Percentiles rank a stretch among this genome's conserved stretches.
These are phyloP conservation scores for Drosophila meridionalis DNA, from an alignment of 2,888 invertebrate genomes.

Conservation along the genomic window DNA sequence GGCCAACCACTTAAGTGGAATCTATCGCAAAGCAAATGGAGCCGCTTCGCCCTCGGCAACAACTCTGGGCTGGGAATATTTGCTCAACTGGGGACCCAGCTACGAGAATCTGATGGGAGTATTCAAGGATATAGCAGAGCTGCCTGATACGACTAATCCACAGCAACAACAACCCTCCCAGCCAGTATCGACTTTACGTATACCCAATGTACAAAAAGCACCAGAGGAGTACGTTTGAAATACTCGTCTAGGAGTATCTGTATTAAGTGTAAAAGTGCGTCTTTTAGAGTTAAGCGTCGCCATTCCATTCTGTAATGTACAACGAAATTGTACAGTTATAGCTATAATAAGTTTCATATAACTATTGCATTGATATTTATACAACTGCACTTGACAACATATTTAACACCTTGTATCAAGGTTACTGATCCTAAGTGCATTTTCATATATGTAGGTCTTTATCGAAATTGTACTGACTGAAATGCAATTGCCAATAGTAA, in stretches of 20 bases:
- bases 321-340: conserved; percentile 47
- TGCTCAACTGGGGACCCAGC: conserved; percentile 98
- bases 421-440: conserved; percentile 70
- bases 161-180: conserved; percentile 88
- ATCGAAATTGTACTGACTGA: conserved; percentile 51
- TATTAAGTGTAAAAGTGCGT: conserved; percentile 49
- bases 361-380: conserved; percentile 45
- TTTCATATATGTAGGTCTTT: conserved; percentile 31
- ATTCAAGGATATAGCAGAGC: conserved; percentile 97
- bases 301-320: conserved; percentile 73
- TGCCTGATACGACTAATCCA: conserved; percentile 93
- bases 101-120: conserved; percentile 98
- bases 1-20: conserved; percentile 91
- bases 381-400: conserved; percentile 17
- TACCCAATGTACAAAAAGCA: conserved; percentile 93
- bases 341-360: conserved; percentile 18
- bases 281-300: conserved; percentile 61
- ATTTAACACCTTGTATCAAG: conserved; percentile 85
- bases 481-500: conserved; percentile 33
- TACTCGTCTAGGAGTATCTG: conserved; percentile 31
- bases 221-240: conserved; percentile 94
- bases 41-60: conserved; percentile 89
- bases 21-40: conserved; percentile 92
- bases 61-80: conserved; percentile 96
- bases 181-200: conserved; percentile 87